These are phyloP conservation scores for Myotis planiceps DNA, from an alignment of 2,797 vertebrate genomes.

Conservation along the genomic window DNA sequence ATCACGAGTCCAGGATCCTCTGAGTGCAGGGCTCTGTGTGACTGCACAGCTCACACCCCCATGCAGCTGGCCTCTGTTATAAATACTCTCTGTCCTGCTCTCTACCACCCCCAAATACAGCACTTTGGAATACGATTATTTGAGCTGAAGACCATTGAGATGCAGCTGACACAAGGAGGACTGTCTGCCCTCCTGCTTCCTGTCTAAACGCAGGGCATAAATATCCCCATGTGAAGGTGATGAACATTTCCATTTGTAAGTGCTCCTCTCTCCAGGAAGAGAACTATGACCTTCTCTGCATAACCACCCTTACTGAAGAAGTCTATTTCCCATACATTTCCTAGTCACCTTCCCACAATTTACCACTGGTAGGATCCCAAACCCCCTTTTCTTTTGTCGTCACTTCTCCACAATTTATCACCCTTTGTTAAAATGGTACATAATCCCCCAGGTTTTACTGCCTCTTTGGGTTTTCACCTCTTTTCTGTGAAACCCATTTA, in stretches of 20 bases:
- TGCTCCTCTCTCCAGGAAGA: not conserved
- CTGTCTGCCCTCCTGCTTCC: too few relatives aligned
- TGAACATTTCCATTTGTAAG: not conserved
- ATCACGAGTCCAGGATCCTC: not conserved
- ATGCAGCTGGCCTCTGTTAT: too few relatives aligned
- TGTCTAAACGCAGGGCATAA: not conserved
- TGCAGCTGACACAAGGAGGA: not conserved
- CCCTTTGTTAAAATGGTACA: not conserved
- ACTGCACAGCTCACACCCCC: not conserved
- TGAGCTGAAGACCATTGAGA: not conserved
- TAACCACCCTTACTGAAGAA: not conserved
- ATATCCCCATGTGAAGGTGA: not conserved
- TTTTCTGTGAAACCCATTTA: not conserved
- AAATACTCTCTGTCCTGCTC: too few relatives aligned
- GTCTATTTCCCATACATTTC: not conserved
- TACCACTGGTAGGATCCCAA: not conserved
- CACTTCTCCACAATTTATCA: not conserved
- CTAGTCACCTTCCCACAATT: not conserved
- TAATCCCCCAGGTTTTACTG: not conserved
- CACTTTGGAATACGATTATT: not conserved
- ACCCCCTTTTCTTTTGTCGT: not conserved
- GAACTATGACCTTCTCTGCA: not conserved
- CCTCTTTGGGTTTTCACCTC: not conserved
- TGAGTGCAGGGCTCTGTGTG: too few relatives aligned
- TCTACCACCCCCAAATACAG: not conserved